phyloP scores from a whole-genome alignment of 2,113 vertebrate genomes.

The Trachemys scripta region DNA sequence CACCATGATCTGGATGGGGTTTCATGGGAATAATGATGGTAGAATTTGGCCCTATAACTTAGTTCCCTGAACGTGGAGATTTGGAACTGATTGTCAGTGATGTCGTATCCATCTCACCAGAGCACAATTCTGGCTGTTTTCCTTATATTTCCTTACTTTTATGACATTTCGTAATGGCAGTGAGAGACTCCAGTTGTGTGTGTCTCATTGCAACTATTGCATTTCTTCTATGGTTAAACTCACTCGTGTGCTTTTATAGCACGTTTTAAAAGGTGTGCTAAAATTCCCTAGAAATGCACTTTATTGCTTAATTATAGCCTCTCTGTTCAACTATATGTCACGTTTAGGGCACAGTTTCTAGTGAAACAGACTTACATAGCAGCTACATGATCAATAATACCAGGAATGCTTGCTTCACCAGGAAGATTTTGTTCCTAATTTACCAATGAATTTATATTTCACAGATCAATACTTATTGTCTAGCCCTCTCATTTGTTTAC shows the following conservation, averaged over 20 bases:
- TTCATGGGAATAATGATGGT: neutral
- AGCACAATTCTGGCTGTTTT: neutral
- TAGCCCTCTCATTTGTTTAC: accelerated
- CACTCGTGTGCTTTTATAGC: neutral
- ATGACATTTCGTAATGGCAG: neutral
- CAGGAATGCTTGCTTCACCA: neutral
- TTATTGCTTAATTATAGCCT: neutral
- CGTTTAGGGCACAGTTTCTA: neutral
- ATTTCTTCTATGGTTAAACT: neutral
- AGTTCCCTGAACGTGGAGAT: neutral
- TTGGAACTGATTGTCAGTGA: neutral
- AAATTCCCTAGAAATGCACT: neutral
- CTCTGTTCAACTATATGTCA: neutral
- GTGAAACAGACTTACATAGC: neutral
- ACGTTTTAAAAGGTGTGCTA: neutral
- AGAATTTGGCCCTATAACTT: accelerated
- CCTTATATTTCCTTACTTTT: neutral
- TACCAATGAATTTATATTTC: neutral
- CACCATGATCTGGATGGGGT: neutral
- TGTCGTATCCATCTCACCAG: accelerated
- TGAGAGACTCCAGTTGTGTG: neutral
- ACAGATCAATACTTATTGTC: neutral
- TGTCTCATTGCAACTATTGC: neutral
- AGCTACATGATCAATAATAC: neutral
- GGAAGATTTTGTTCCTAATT: neutral